Evolutionary conservation across 2,797 vertebrate species (phyloP), one percentile per base, ranked within the genome.

Genomic region (Lateolabrax maculatus): DNA sequence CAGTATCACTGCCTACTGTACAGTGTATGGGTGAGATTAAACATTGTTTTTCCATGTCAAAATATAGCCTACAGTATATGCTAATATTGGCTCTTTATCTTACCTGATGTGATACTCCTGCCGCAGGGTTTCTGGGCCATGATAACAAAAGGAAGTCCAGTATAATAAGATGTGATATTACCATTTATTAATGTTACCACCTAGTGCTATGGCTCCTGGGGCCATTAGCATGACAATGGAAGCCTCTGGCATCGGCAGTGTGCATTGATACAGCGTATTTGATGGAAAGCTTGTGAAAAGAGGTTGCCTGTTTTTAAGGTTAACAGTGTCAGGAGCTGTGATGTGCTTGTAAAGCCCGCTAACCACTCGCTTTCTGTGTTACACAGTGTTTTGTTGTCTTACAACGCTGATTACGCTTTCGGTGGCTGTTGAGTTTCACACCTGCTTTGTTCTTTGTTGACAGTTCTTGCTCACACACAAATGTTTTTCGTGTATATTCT

Each of bases 211-310:
- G 87, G 84, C 80, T 90, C 66, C 79, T 86, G 78, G 82, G 86
- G 12, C 77, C 72, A 95, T 96, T 95, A 94, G 85, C 95, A 95
- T 95, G 90, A 95, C 93, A 96, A 95, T 95, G 91, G 89, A 78
- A 61, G 92, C 93, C 92, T 85, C 90, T 89, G 92, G 93, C 90
- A 85, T 67, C 46, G 29, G 87, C 78, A 79, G 76, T 37, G 70
- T 84, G 81, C 75, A 77, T 64, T 88, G 86, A 89, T 85, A 81
- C 84, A 65, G 84, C 48, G 23, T 75, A 81, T 90, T 86, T 91
- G 88, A 94, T 87, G 90, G 90, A 92, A 91, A 91, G 87, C 90
- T 87, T 75, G 77, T 85, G 89, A 91, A 91, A 66, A 79, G 81
- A 83, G 77, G 86, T 79, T 66, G 67, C 77, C 80, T 81, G 78